phyloP scores from a whole-genome alignment of 2,113 vertebrate species.

The Anoura caudifer region DNA sequence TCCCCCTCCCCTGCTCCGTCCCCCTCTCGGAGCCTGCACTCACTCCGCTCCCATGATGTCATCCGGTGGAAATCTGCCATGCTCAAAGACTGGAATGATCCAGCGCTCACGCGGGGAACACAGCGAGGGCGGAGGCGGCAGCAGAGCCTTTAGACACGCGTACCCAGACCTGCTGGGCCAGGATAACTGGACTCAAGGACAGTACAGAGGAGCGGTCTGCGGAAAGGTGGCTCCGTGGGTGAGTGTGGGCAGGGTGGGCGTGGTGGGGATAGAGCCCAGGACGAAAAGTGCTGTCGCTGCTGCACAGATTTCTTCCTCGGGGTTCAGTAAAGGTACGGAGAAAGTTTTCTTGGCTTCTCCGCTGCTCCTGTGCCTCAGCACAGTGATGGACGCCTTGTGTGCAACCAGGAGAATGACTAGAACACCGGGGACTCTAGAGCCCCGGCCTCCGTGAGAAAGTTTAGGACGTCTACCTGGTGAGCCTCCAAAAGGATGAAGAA shows the following conservation, averaged over 20 bases:
- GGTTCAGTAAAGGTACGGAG: neutral
- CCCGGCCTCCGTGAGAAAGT: neutral
- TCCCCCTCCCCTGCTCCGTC: slow-evolving; percentile 41
- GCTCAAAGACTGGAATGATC: slow-evolving; percentile 68
- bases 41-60: slow-evolving; percentile 76
- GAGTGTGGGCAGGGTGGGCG: neutral
- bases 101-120: slow-evolving; percentile 40
- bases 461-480: neutral
- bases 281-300: neutral
- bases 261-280: neutral
- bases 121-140: neutral
- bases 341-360: slow-evolving; percentile 51
- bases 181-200: neutral
- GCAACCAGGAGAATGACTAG: neutral
- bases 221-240: neutral
- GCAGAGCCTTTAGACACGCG: neutral
- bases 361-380: neutral
- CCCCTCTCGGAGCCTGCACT: slow-evolving; percentile 63
- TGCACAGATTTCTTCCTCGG: neutral
- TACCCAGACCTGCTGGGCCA: neutral
- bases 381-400: neutral
- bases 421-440: neutral
- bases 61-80: slow-evolving; percentile 74
- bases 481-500: neutral
- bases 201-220: neutral